Conservation (phyloP, 2,113 vertebrate species). For the Campylorhamphus procurvoides region DNA sequence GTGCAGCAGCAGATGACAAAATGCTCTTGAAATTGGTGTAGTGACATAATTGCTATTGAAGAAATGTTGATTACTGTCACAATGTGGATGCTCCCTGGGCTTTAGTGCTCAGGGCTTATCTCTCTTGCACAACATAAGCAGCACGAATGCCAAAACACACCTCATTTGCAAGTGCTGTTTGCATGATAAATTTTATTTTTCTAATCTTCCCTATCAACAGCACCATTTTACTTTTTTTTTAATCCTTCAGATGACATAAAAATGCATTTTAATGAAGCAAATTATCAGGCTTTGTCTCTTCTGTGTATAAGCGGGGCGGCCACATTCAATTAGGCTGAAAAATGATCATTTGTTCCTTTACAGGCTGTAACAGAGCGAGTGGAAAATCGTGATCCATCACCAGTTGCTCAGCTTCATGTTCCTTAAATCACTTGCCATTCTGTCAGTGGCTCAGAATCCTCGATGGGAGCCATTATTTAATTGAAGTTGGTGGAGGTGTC, state of each 20-base stretch:
- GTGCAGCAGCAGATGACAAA: neutral
- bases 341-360: slow-evolving; percentile 60
- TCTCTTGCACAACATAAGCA: neutral
- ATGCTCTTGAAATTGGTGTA: neutral
- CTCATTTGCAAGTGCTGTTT: slow-evolving; percentile 30
- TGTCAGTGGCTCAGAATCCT: neutral
- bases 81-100: neutral
- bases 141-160: neutral
- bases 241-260: slow-evolving; percentile 15
- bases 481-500: slow-evolving; percentile 46
- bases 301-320: neutral
- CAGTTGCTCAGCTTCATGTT: neutral
- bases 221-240: neutral
- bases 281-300: slow-evolving; percentile 26
- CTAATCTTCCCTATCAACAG: slow-evolving; percentile 18
- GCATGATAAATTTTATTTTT: slow-evolving; percentile 28
- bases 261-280: slow-evolving; percentile 34
- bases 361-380: neutral
- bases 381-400: neutral
- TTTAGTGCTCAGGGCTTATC: neutral
- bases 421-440: slow-evolving; percentile 1
- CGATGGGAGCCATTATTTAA: slow-evolving; percentile 51
- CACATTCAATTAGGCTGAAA: slow-evolving; percentile 67
- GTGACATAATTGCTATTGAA: neutral
- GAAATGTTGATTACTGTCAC: slow-evolving; percentile 7